Evolutionary conservation across 1,140 invertebrate species (phyloP).

Genomic region (Hylyphantes graminicola): DNA sequence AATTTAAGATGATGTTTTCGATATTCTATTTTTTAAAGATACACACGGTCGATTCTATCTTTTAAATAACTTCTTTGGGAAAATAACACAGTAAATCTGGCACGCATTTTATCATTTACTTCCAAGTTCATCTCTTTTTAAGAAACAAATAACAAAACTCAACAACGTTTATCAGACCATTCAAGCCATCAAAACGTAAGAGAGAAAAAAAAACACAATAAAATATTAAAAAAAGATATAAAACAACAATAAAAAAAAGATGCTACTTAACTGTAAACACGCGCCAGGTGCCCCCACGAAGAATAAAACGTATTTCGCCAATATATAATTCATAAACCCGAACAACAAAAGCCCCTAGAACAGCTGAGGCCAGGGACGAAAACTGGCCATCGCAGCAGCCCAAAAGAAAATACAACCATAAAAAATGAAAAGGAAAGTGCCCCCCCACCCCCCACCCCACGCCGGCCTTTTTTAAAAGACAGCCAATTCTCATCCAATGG

Average conservation of each 20-base stretch:
- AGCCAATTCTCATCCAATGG: conserved; percentile 10
- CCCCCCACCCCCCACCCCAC: conserved; percentile 29
- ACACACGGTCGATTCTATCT: too few relatives aligned
- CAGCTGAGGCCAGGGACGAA: conserved; percentile 53
- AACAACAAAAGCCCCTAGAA: conserved; percentile 28
- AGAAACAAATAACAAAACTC: not conserved
- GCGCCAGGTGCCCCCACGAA: conserved; percentile 31
- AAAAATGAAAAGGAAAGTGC: conserved; percentile 12
- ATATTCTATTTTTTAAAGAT: too few relatives aligned
- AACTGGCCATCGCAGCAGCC: conserved; percentile 51
- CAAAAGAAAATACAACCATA: conserved; percentile 9
- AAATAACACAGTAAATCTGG: not conserved
- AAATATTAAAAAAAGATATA: not conserved
- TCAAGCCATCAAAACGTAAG: not conserved
- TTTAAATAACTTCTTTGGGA: not conserved
- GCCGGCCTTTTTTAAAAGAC: conserved; percentile 1
- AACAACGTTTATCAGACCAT: not conserved
- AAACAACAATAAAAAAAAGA: conserved; percentile 15
- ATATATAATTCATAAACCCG: conserved; percentile 56
- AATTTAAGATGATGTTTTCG: too few relatives aligned
- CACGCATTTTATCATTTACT: too few relatives aligned
- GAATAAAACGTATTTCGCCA: conserved; percentile 14
- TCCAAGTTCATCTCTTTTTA: not conserved
- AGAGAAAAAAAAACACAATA: conserved; percentile 2
- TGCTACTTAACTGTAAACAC: conserved; percentile 53